Evolutionary conservation across 1,140 invertebrate species (phyloP).

Genomic region (Bilobella aurantiaca): DNA sequence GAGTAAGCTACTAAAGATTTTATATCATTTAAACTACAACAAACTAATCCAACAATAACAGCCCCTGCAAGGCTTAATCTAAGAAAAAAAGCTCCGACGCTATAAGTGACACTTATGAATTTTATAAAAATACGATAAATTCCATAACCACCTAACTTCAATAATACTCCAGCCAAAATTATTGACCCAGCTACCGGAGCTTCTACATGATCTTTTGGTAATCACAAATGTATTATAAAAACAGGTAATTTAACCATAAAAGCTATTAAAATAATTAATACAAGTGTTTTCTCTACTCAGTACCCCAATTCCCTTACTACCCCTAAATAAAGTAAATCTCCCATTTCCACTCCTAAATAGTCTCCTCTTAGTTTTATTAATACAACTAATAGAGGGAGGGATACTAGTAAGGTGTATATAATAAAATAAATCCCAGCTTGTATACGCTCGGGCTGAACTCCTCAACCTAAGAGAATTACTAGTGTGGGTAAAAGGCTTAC

Average conservation of each 20-base stretch:
- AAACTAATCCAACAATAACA: no score
- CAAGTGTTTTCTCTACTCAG: no score
- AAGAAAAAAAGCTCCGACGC: no score
- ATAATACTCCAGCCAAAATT: conserved; percentile 56
- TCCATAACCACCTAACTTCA: conserved; percentile 58
- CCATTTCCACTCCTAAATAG: no score
- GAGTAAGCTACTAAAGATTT: conserved; percentile 55
- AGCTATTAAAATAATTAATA: no score
- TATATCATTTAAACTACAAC: conserved; percentile 46
- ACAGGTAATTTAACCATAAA: conserved; percentile 62
- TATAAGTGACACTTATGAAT: no score
- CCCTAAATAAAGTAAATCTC: no score
- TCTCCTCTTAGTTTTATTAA: no score
- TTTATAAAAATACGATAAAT: no score
- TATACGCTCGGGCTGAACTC: conserved; percentile 51
- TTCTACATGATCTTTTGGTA: conserved; percentile 62
- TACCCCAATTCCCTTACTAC: no score
- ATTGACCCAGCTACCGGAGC: conserved; percentile 39
- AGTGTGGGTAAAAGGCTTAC: conserved; percentile 51
- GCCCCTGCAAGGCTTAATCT: no score
- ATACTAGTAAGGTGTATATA: conserved; percentile 52
- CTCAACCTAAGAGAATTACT: conserved; percentile 53
- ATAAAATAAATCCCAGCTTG: conserved; percentile 51
- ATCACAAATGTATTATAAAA: conserved; percentile 56
- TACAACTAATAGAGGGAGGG: conserved; percentile 49